Conservation (phyloP, 1,140 invertebrate species). For the Dermatophagoides farinae region DNA sequence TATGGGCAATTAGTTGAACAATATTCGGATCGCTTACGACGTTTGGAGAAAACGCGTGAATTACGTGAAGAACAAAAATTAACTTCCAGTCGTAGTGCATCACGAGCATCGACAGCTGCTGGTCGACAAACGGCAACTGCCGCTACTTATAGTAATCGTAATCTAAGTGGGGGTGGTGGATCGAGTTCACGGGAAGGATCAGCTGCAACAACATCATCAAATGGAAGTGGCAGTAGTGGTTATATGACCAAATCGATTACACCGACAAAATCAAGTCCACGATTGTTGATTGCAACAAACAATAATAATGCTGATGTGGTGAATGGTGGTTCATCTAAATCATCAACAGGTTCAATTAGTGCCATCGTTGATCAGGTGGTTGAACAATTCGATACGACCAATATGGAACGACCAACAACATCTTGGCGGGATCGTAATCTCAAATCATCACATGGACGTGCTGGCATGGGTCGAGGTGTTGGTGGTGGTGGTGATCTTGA, state of each 20-base stretch:
- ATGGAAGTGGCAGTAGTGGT: constrained; percentile 9
- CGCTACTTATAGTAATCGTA: not conserved
- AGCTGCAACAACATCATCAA: not conserved
- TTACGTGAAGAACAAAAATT: constrained; percentile 24
- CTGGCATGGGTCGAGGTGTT: not conserved
- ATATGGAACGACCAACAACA: constrained; percentile 13
- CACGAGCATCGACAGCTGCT: not conserved
- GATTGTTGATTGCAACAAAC: not conserved
- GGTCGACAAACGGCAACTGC: not conserved
- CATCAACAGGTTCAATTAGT: not conserved
- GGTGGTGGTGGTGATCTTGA: not conserved
- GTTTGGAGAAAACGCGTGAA: constrained; percentile 57
- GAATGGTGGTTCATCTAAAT: not conserved
- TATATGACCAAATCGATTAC: constrained; percentile 9
- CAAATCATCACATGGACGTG: not conserved
- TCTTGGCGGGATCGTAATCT: constrained; percentile 9
- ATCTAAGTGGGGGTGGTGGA: not conserved
- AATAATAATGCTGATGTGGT: not conserved
- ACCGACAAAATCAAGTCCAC: not conserved
- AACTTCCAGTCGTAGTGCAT: not conserved
- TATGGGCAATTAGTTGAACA: constrained; percentile 30
- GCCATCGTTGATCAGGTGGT: not conserved
- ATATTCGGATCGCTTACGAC: constrained; percentile 55
- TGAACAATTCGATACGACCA: not conserved
- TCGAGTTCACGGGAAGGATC: constrained; percentile 10